phyloP scores from a whole-genome alignment of 2,113 vertebrate species.

The Trachemys scripta region DNA sequence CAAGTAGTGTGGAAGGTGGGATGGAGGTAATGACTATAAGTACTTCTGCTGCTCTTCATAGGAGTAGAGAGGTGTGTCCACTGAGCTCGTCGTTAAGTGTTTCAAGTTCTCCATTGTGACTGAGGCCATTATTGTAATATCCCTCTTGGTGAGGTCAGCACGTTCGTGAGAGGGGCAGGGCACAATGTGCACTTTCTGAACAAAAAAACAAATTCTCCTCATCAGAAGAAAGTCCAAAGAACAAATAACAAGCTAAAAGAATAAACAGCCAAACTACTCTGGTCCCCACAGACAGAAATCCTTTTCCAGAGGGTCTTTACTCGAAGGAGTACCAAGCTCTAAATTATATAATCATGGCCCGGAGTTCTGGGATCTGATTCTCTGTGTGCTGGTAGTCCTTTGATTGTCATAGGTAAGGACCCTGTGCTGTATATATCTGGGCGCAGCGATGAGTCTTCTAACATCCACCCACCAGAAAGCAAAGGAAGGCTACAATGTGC shows the following conservation, averaged over 20 bases:
- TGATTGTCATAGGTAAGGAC: not conserved
- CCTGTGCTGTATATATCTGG: not conserved
- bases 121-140: not conserved
- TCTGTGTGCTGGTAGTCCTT: too few species aligned
- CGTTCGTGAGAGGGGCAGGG: conserved; percentile 21
- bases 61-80: not conserved
- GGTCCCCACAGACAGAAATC: not conserved
- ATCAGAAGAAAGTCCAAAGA: not conserved
- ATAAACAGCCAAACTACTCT: not conserved
- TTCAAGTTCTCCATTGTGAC: not conserved
- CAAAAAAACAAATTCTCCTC: conserved; percentile 15
- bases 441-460: not conserved
- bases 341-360: not conserved
- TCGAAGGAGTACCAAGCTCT: not conserved
- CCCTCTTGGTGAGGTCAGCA: not conserved
- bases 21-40: not conserved
- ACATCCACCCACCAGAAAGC: not conserved
- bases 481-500: not conserved
- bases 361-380: too few species aligned
- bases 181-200: conserved; percentile 29
- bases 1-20: not conserved
- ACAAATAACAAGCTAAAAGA: not conserved
- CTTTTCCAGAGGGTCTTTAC: not conserved
- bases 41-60: conserved; percentile 22
- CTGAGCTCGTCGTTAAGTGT: not conserved